Evolutionary conservation across 2,797 vertebrate genomes (phyloP).

Genomic region (Yasuhikotakia modesta): DNA sequence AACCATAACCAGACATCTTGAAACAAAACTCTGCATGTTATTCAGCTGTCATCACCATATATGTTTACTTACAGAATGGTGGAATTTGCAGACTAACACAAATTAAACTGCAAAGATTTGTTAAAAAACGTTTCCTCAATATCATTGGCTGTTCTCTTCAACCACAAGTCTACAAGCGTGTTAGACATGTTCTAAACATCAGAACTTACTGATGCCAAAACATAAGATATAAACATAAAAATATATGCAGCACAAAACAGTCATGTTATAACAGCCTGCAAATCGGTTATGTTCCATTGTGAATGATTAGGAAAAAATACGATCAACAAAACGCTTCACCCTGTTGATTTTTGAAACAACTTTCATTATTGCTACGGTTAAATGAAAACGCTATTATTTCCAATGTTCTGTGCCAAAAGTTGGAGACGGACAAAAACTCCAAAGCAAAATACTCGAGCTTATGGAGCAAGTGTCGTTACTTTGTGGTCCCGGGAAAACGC

Average conservation of each 20-base stretch:
- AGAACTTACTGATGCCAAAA: conserved; percentile 6
- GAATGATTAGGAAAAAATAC: conserved; percentile 27
- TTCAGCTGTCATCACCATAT: not conserved
- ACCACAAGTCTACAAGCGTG: conserved; percentile 6
- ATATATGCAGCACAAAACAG: conserved; percentile 33
- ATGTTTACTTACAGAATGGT: not conserved
- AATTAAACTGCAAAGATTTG: not conserved
- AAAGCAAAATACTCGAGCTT: conserved; percentile 60
- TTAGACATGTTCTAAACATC: conserved; percentile 24
- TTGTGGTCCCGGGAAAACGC: conserved; percentile 51
- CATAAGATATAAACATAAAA: conserved; percentile 23
- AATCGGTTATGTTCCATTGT: conserved; percentile 56
- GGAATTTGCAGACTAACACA: not conserved
- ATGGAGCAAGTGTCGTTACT: conserved; percentile 53
- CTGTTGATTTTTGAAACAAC: conserved; percentile 54
- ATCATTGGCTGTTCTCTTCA: not conserved
- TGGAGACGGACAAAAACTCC: conserved; percentile 57
- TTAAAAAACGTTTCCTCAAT: not conserved
- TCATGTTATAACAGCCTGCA: conserved; percentile 50
- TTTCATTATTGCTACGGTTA: conserved; percentile 60
- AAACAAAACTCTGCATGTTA: not conserved
- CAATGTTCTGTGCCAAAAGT: conserved; percentile 44
- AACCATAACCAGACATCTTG: not conserved
- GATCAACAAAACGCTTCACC: conserved; percentile 47
- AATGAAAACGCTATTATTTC: conserved; percentile 57